These are phyloP conservation scores for Schizopygopsis pylzovi DNA, from an alignment of 2,797 vertebrate genomes.

Conservation along the genomic window DNA sequence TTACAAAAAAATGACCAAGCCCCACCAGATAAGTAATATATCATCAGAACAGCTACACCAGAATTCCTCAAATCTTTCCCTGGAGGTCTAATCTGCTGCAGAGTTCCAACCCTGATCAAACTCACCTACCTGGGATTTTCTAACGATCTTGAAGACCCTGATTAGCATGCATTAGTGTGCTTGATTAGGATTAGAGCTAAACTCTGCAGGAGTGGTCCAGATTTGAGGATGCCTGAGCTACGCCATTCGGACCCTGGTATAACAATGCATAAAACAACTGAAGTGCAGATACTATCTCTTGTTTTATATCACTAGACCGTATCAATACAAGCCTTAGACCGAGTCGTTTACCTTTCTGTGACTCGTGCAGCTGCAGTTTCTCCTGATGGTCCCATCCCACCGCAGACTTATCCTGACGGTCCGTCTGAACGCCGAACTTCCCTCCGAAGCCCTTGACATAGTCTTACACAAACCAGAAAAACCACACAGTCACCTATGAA, in stretches of 20 bases:
- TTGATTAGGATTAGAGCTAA: no score
- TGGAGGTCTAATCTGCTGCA: no score
- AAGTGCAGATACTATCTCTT: no score
- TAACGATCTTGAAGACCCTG: no score
- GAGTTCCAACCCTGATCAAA: no score
- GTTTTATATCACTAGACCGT: neutral
- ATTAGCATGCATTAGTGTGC: no score
- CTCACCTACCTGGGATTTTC: no score
- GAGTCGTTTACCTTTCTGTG: constrained; percentile 89
- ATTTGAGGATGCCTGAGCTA: neutral
- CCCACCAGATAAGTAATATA: no score
- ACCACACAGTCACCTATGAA: neutral
- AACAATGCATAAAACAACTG: neutral
- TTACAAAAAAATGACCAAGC: no score
- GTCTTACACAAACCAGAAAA: constrained; percentile 75
- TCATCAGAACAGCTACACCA: neutral
- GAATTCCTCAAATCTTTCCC: no score
- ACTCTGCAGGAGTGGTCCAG: no score
- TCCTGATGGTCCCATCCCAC: constrained; percentile 99
- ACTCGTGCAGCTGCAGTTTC: constrained; percentile 93
- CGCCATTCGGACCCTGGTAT: neutral
- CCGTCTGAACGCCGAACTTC: constrained; percentile 95
- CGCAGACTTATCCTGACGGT: constrained; percentile 95
- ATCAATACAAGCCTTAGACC: neutral
- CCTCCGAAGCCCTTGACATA: constrained; percentile 96